phyloP scores from a whole-genome alignment of 2,888 invertebrate species.

The Eubasilissa splendida region DNA sequence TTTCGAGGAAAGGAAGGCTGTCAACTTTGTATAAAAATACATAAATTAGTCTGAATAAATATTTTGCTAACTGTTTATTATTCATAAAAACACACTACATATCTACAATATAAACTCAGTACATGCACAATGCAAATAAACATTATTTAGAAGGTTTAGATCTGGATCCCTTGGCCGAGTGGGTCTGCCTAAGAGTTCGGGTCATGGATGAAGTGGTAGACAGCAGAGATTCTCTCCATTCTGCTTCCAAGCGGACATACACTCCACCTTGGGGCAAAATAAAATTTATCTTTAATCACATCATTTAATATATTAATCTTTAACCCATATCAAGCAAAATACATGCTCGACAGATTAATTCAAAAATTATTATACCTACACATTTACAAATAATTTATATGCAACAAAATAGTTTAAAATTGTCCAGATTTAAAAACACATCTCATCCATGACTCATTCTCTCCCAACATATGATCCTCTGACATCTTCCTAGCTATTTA shows the following conservation, averaged over 20 bases:
- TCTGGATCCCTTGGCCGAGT: conserved; percentile 59
- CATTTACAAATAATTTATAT: too few relatives aligned
- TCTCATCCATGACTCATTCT: too few relatives aligned
- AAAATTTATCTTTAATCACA: too few relatives aligned
- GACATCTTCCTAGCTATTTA: too few relatives aligned
- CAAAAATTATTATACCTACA: neutral
- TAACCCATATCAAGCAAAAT: too few relatives aligned
- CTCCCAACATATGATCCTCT: too few relatives aligned
- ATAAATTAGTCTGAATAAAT: neutral
- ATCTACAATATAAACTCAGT: too few relatives aligned
- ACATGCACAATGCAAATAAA: neutral
- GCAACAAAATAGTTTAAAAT: too few relatives aligned
- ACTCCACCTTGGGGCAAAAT: conserved; percentile 74
- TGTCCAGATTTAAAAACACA: too few relatives aligned
- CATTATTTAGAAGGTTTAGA: conserved; percentile 43
- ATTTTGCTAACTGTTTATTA: neutral
- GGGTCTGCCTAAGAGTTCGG: conserved; percentile 62
- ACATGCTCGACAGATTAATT: neutral
- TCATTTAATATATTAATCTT: too few relatives aligned
- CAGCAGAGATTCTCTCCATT: conserved; percentile 79
- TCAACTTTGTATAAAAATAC: too few relatives aligned
- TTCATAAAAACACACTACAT: conserved; percentile 1
- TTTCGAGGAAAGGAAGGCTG: too few relatives aligned
- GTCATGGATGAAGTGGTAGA: conserved; percentile 59
- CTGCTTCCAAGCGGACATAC: conserved; percentile 82